These are phyloP conservation scores for Drosophila lacertosa DNA, from an alignment of 1,140 invertebrate genomes.

Conservation along the genomic window DNA sequence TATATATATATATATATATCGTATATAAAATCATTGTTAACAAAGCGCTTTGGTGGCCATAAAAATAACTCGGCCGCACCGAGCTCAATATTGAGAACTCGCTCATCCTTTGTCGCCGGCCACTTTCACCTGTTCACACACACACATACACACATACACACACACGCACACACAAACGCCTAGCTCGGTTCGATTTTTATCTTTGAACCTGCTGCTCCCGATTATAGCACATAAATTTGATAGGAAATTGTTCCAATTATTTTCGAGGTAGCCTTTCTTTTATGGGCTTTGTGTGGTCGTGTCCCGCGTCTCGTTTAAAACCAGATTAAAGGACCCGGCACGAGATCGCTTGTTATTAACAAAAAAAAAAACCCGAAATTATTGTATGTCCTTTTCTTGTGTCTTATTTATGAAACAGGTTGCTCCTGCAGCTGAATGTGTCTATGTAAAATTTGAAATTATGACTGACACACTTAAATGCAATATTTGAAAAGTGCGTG, in stretches of 20 bases:
- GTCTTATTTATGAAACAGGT: slow-evolving; percentile 50
- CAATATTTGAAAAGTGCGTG: slow-evolving; percentile 17
- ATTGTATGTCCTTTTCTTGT: slow-evolving; percentile 33
- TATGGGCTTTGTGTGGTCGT: slow-evolving; percentile 80
- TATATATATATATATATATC: slow-evolving; percentile 38
- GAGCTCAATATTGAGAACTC: slow-evolving; percentile 31
- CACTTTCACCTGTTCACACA: slow-evolving; percentile 75
- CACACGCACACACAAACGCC: no score
- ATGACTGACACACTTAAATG: slow-evolving; percentile 13
- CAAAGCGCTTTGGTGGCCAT: slow-evolving; percentile 77
- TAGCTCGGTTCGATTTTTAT: slow-evolving; percentile 80
- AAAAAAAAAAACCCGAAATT: slow-evolving; percentile 47
- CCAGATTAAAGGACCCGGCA: slow-evolving; percentile 70
- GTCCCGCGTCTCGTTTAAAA: slow-evolving; percentile 66
- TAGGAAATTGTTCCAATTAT: slow-evolving; percentile 82
- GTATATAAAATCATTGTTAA: slow-evolving; percentile 82
- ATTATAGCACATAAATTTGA: slow-evolving; percentile 82
- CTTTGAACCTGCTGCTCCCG: slow-evolving; percentile 81
- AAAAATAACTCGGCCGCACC: slow-evolving; percentile 63
- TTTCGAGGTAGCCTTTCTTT: slow-evolving; percentile 47
- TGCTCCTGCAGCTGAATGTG: slow-evolving; percentile 62
- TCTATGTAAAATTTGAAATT: slow-evolving; percentile 39
- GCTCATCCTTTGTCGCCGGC: slow-evolving; percentile 36
- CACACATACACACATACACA: no score
- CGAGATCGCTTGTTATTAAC: slow-evolving; percentile 72